Conservation (phyloP, 1,140 invertebrate species). For the Zophobas atratus region DNA sequence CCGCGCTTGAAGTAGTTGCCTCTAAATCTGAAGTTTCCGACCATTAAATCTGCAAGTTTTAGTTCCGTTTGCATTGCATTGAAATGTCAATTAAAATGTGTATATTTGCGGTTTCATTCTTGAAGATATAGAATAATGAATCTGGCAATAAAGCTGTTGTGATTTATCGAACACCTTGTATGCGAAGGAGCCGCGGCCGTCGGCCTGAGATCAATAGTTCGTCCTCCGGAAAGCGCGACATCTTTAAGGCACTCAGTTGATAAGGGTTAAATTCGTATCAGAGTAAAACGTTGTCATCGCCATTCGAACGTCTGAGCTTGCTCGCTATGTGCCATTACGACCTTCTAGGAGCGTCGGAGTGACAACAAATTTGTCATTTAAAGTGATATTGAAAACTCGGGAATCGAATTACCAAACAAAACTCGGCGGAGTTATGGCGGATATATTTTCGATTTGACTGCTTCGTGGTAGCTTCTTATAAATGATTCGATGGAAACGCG, state of each 20-base stretch:
- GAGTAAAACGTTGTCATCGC: conserved; percentile 60
- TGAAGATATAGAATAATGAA: not conserved
- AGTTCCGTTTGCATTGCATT: no score
- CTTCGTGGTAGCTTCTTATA: conserved; percentile 1
- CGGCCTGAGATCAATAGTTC: conserved; percentile 56
- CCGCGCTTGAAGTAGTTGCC: no score
- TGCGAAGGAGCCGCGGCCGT: conserved; percentile 2
- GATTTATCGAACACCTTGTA: conserved; percentile 9
- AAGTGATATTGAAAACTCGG: conserved; percentile 50
- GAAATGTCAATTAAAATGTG: no score
- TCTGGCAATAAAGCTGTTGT: not conserved
- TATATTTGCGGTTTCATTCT: no score
- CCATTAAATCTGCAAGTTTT: no score
- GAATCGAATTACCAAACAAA: conserved; percentile 48
- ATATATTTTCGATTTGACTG: conserved; percentile 25
- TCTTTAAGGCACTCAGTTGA: conserved; percentile 66
- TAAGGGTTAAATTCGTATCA: conserved; percentile 72
- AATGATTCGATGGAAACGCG: conserved; percentile 21
- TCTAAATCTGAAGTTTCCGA: no score
- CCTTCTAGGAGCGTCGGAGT: conserved; percentile 17
- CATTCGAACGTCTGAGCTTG: conserved; percentile 29
- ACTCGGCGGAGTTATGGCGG: not conserved
- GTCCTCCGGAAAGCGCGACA: conserved; percentile 59
- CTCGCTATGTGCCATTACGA: conserved; percentile 23
- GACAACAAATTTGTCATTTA: conserved; percentile 51